Evolutionary conservation across 1,140 invertebrate genomes (phyloP), one percentile per base, ranked within the genome.

Genomic region (Acromyrmex echinatior): DNA sequence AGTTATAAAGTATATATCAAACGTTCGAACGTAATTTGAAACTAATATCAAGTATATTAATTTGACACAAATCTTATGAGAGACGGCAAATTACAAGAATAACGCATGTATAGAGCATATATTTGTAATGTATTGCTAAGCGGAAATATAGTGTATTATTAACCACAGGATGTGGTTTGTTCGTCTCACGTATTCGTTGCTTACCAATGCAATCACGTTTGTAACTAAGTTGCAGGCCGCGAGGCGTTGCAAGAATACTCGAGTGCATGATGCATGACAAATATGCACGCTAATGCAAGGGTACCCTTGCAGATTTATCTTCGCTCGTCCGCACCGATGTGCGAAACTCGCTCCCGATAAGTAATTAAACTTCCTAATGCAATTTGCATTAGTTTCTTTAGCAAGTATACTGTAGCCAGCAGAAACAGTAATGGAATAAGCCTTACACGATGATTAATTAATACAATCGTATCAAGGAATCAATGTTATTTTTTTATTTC

Each of bases 201-300:
- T 86, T 74, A 58, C 66, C 60, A 51, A 74, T 60, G 81, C 68
- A 81, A 73, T 60, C 70, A 74, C 65, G 56, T 21, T 45, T 74
- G 39, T 62, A 86, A 89, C 76, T 31, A 70, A 63, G 49, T 53
- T 71, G 58, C 85, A 70, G 39, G 68, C 78, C 51, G 53, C 71
- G 86, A 74, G 71, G 63, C 82, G 71, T 84, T 88, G 49, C 87
- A 86, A 63, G 58, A 56, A 56, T 51, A 53, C 51, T 51, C 81
- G 85, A 81, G 68, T 63, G 85, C 65, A 71, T 68, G 87, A 88
- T 89, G 87, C 81, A 68, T 74, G 88, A 86, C 60, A 85, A 77
- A 51, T 70, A 56, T 86, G 60, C 87, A 66, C 62, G 39, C 53
- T 87, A 78, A 87, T 68, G 31, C 39, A 85, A 56, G 65, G 25